A percentile compares a stretch with the other conserved stretches of the same genome.
These are phyloP conservation scores for Hanleya hanleyi DNA, from an alignment of 2,888 invertebrate species.

Conservation along the genomic window DNA sequence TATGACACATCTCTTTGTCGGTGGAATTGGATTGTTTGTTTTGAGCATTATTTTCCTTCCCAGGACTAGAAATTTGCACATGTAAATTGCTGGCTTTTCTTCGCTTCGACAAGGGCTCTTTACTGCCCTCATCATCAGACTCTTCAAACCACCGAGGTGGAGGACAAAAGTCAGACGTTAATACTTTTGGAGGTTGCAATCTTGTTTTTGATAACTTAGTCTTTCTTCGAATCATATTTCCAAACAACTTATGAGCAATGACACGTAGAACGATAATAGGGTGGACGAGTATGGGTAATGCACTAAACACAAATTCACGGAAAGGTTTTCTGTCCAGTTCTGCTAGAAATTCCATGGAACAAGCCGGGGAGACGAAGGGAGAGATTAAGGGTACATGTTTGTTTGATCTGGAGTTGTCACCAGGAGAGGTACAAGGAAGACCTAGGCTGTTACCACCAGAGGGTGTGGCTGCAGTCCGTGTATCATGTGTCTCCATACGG, in stretches of 20 bases:
- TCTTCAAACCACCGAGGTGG: not conserved
- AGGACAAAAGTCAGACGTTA: conserved; percentile 2
- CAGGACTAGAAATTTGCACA: conserved; percentile 45
- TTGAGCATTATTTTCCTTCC: conserved; percentile 7
- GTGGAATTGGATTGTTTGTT: conserved; percentile 3
- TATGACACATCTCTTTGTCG: conserved; percentile 12
- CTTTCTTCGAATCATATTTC: conserved; percentile 76
- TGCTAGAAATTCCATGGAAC: conserved; percentile 58
- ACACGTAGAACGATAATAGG: conserved; percentile 77
- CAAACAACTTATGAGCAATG: conserved; percentile 77
- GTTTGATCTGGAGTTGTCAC: not conserved
- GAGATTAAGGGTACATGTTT: conserved; percentile 35
- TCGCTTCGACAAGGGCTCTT: conserved; percentile 27
- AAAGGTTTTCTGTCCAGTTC: conserved; percentile 55
- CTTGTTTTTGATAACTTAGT: conserved; percentile 44
- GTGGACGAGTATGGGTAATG: conserved; percentile 76
- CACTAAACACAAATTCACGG: conserved; percentile 65
- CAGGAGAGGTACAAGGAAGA: not conserved
- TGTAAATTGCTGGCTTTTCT: conserved; percentile 42
- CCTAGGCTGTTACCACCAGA: not conserved
- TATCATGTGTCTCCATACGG: conserved; percentile 45
- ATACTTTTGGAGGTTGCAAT: conserved; percentile 49
- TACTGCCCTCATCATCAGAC: conserved; percentile 5
- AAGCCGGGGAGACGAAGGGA: conserved; percentile 56
- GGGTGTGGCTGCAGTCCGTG: conserved; percentile 52